Evolutionary conservation across 2,113 vertebrate genomes (phyloP), one percentile per base, ranked within the genome.

Genomic region (Ictalurus punctatus): DNA sequence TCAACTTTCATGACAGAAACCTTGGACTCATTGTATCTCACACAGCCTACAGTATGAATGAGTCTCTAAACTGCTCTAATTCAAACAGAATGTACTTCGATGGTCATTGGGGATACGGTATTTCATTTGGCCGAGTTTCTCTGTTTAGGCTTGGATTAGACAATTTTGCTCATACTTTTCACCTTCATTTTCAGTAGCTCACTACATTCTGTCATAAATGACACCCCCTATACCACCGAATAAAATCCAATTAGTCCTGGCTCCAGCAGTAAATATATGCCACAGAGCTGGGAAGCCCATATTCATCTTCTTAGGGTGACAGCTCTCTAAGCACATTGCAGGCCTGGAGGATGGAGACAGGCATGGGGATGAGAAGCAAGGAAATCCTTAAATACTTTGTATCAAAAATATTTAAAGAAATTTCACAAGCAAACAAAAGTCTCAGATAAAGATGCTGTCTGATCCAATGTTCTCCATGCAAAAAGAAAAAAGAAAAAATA

Each of bases 191-290:
- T 89, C 83, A 59, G 61, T 91, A 87, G 88, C 83, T 90, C 88
- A 88, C 89, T 90, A 91, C 52, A 90, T 92, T 92, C 82, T 86
- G 37, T 74, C 61, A 87, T 86, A 58, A 86, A 65, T 83, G 67
- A 48, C 25, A 61, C 37, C 67, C 56, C 13, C 79, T 84, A 83
- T 87, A 71, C 48, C 63, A 65, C 90, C 80, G 88, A 91, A 92
- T 91, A 91, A 89, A 92, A 92, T 83, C 89, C 86, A 91, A 92
- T 92, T 92, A 92, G 86, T 78, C 67, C 69, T 85, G 86, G 48
- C 90, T 83, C 78, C 65, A 86, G 83, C 88, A 86, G 89, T 91
- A 91, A 90, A 91, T 91, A 91, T 89, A 90, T 87, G 56, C 87
- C 86, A 87, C 84, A 71, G 86, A 90, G 63, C 40, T 84, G 84